phyloP scores from a whole-genome alignment of 2,797 vertebrate genomes.

The Gallirallus australis region DNA sequence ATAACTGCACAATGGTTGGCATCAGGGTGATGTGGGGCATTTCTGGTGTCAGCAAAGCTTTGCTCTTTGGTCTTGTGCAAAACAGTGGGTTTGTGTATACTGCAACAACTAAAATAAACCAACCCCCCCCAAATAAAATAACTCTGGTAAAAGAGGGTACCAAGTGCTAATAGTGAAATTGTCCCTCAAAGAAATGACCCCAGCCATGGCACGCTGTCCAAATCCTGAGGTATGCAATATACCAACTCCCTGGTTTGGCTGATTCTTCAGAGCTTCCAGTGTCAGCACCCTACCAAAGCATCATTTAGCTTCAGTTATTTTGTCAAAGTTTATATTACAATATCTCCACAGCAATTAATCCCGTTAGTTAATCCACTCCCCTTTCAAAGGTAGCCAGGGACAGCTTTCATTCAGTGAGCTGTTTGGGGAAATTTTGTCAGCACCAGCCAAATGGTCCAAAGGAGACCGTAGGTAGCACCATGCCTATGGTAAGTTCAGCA shows the following conservation, averaged over 20 bases:
- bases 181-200: not conserved
- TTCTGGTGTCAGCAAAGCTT: not conserved
- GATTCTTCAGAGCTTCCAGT: not conserved
- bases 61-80: not conserved
- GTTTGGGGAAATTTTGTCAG: not conserved
- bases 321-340: not conserved
- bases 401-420: not conserved
- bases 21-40: accelerated
- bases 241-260: not conserved
- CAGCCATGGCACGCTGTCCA: not conserved
- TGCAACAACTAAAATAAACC: no score
- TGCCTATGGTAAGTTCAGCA: not conserved
- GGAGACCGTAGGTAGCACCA: not conserved
- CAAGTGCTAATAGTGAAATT: not conserved
- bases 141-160: not conserved
- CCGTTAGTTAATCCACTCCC: not conserved
- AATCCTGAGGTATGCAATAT: not conserved
- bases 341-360: not conserved
- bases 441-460: not conserved
- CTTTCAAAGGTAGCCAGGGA: not conserved
- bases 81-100: not conserved
- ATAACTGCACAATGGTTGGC: not conserved
- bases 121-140: no score
- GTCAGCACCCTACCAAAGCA: not conserved
- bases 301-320: not conserved